Conservation (phyloP, 2,797 vertebrate species). For the Chiroxiphia lanceolata region DNA sequence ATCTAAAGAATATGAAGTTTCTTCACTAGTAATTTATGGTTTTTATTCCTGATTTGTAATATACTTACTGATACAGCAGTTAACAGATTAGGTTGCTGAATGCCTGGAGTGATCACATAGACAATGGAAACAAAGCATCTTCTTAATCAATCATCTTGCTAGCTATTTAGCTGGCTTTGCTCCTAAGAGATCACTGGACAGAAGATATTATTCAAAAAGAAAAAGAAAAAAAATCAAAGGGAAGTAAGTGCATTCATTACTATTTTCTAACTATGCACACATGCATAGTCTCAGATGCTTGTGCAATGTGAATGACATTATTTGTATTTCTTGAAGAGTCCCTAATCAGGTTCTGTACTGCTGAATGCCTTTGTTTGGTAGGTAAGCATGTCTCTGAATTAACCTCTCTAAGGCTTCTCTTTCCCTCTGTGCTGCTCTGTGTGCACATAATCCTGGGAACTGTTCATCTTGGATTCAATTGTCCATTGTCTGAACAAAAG, state of each 20-base stretch:
- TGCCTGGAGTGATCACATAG: conserved; percentile 33
- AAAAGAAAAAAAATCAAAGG: not conserved
- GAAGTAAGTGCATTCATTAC: not conserved
- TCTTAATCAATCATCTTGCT: conserved; percentile 62
- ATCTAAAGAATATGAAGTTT: conserved; percentile 50
- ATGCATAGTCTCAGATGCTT: not conserved
- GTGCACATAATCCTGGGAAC: conserved; percentile 20
- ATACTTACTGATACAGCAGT: conserved; percentile 25
- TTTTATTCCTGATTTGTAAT: conserved; percentile 58
- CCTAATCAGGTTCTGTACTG: conserved; percentile 1
- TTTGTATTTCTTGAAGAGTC: conserved; percentile 40
- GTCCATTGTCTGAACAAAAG: conserved; percentile 51
- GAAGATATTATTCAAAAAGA: conserved; percentile 14
- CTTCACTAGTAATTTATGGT: conserved; percentile 16
- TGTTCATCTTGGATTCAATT: conserved; percentile 42
- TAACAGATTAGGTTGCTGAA: conserved; percentile 54
- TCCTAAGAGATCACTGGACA: conserved; percentile 40
- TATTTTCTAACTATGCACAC: not conserved
- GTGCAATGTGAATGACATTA: conserved; percentile 16
- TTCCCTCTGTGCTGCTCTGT: not conserved
- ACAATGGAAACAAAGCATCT: conserved; percentile 57
- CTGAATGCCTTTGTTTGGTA: conserved; percentile 26
- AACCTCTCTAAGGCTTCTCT: conserved; percentile 39
- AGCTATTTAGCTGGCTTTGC: conserved; percentile 30
- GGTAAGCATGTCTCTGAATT: conserved; percentile 21